Evolutionary conservation across 2,888 invertebrate species (phyloP), one percentile per base, ranked within the genome.

Genomic region (Drosophila prostipennis): DNA sequence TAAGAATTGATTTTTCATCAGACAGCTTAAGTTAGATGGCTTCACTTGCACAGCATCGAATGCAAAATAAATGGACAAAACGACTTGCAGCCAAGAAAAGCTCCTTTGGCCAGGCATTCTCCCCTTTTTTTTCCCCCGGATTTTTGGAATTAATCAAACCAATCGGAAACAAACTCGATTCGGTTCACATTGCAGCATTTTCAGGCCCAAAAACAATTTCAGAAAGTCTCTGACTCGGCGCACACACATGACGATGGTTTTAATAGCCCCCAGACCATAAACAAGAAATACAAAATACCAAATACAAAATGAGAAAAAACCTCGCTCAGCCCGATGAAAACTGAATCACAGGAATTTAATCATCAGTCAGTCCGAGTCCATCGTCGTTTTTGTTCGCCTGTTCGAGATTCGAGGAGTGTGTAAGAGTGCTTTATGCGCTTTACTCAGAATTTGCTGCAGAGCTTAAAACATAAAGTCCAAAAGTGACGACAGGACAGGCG

Each of bases 341-440:
- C 78, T 86, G 88, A 88, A 79, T 82, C 89, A 80, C 70, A 73
- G 76, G 72, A 82, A 88, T 77, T 83, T 83, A 82, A 88, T 88
- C 82, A 86, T 77, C 82, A 73, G 58, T 61, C 61, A 40, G 57
- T 57, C 34, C 34, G 13, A 56, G 57, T 57, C 34, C 34, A 19
- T 34, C 42, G 29, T 32, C 23, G 14, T 39, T 57, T 68, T 67
- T 26, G 26, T 26, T 26, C 26, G 26, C 2, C 48, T 53, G 56
- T 61, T 49, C 39, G 48, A 45, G 42, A 54, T 61, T 49, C 39
- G 48, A 45, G 42, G 32, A 11, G 16, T 53, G 39, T 65, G 40
- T 36, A 57, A 65, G 59, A 59, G 53, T 56, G 53, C 55, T 83
- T 76, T 61, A 67, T 78, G 74, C 56, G 77, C 57, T 74, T 78